A percentile compares a stretch with the other conserved stretches of the same genome.
These are phyloP conservation scores for Clinocottus analis DNA, from an alignment of 2,113 vertebrate genomes.

Conservation along the genomic window DNA sequence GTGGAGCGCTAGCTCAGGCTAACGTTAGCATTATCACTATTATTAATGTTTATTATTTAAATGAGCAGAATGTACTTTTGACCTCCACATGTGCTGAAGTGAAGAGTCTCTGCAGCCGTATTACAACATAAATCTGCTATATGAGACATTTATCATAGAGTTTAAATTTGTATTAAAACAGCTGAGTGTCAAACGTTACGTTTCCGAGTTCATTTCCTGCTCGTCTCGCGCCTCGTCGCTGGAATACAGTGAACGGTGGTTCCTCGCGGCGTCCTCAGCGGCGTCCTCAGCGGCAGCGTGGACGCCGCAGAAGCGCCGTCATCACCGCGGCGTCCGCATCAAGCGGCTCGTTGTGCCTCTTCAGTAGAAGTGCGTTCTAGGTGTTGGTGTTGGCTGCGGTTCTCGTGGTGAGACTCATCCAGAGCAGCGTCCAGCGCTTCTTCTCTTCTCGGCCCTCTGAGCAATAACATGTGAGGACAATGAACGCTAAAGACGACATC, in stretches of 20 bases:
- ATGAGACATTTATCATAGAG: no score
- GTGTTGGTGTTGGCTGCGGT: constrained; percentile 64
- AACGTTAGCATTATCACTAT: neutral
- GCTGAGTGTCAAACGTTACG: constrained; percentile 18
- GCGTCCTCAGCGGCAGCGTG: no score
- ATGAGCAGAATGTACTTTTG: neutral
- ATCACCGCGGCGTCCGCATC: constrained; percentile 49
- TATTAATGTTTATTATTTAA: neutral
- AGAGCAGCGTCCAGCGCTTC: constrained; percentile 39
- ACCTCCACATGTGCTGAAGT: neutral
- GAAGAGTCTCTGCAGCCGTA: neutral
- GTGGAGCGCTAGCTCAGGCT: constrained; percentile 9
- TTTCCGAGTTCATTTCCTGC: no score
- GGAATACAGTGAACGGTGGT: no score
- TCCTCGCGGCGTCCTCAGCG: no score
- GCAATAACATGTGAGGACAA: constrained; percentile 59
- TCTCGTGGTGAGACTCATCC: constrained; percentile 56
- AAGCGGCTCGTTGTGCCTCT: constrained; percentile 40
- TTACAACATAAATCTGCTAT: no score
- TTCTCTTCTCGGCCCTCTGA: constrained; percentile 29
- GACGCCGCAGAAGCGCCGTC: constrained; percentile 53
- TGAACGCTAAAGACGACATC: constrained; percentile 58
- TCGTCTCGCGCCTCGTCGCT: constrained; percentile 4
- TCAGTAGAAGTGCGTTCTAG: constrained; percentile 50
- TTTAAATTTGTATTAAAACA: neutral